These are phyloP conservation scores for Auanema sp. DNA, from an alignment of 2,888 invertebrate species.

Conservation along the genomic window DNA sequence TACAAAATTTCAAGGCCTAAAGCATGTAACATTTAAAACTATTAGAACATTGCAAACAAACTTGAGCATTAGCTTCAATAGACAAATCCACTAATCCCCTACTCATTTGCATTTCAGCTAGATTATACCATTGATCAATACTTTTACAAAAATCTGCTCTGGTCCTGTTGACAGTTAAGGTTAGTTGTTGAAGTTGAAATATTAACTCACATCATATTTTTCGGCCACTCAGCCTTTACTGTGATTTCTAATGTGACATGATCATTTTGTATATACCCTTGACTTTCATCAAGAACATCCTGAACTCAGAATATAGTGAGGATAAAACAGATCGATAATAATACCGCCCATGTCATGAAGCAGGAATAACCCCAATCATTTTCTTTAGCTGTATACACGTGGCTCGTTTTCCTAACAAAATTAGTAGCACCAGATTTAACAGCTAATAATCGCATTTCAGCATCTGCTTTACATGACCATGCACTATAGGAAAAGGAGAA, in stretches of 20 bases:
- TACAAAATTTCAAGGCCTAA: conserved; percentile 63
- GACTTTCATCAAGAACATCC: conserved; percentile 85
- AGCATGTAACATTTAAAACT: neutral
- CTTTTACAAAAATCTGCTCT: conserved; percentile 61
- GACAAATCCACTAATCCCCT: conserved; percentile 62
- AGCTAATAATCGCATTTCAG: conserved; percentile 85
- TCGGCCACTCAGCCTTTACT: conserved; percentile 70
- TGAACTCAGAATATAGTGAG: conserved; percentile 44
- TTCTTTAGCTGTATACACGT: conserved; percentile 90
- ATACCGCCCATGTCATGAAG: conserved; percentile 82
- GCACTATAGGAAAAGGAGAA: conserved; percentile 69
- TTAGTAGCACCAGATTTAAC: conserved; percentile 81
- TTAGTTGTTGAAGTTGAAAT: neutral
- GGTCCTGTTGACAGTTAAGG: conserved; percentile 39
- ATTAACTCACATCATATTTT: conserved; percentile 68
- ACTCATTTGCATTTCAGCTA: conserved; percentile 61
- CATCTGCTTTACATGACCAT: conserved; percentile 96
- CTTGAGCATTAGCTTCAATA: conserved; percentile 56
- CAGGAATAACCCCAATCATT: conserved; percentile 94
- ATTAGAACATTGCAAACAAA: neutral
- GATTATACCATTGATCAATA: conserved; percentile 61
- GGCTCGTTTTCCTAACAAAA: conserved; percentile 75
- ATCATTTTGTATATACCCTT: conserved; percentile 86
- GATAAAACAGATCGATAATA: conserved; percentile 13
- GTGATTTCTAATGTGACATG: conserved; percentile 81